A percentile compares a stretch with the other conserved stretches of the same genome.
These are phyloP conservation scores for Merodon equestris DNA, from an alignment of 2,888 invertebrate species.

Conservation along the genomic window DNA sequence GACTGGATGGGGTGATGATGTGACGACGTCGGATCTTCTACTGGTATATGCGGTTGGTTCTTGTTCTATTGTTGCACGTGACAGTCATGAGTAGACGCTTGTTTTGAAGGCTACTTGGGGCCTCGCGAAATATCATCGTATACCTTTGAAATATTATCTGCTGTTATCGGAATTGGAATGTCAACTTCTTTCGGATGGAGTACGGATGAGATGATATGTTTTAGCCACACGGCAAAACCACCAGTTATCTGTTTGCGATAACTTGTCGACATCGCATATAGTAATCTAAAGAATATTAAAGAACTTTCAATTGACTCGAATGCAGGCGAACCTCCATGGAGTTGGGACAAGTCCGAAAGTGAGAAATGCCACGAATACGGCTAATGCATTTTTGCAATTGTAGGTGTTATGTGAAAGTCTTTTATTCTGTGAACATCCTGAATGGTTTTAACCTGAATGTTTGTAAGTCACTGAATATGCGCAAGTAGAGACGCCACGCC, in stretches of 20 bases:
- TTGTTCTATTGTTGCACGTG: slow-evolving; percentile 59
- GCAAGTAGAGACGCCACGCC: too few species aligned
- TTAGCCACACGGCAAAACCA: slow-evolving; percentile 24
- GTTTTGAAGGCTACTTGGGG: neutral
- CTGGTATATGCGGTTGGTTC: slow-evolving; percentile 34
- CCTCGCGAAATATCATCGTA: neutral
- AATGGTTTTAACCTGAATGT: too few species aligned
- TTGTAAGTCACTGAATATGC: neutral
- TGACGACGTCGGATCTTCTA: slow-evolving; percentile 36
- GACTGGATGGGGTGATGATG: neutral
- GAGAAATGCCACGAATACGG: too few species aligned
- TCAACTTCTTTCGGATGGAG: neutral
- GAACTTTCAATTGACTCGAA: too few species aligned
- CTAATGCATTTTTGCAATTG: too few species aligned
- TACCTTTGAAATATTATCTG: slow-evolving; percentile 12
- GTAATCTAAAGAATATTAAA: slow-evolving; percentile 5
- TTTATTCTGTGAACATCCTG: too few species aligned
- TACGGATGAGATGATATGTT: slow-evolving; percentile 2
- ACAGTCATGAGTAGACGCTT: neutral
- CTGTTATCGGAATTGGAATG: neutral
- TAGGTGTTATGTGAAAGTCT: too few species aligned
- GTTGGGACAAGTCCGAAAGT: too few species aligned
- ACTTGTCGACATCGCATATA: slow-evolving; percentile 5
- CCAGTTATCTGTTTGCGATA: too few species aligned
- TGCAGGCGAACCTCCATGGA: too few species aligned